A percentile compares a stretch with the other conserved stretches of the same genome.
Conservation (phyloP, 1,140 invertebrate species). For the Camponotus floridanus region DNA sequence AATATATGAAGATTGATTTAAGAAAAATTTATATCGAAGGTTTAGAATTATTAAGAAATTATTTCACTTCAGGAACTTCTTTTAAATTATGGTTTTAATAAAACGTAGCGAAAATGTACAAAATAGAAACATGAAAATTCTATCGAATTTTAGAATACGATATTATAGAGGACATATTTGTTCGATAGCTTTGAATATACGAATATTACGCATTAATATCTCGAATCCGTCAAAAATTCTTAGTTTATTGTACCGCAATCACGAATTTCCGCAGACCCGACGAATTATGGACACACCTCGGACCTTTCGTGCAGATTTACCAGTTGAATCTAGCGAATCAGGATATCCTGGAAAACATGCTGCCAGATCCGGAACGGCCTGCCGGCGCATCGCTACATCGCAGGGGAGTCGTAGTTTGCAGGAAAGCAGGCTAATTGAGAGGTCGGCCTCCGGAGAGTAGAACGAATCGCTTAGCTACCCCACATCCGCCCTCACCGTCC, state of each 20-base stretch:
- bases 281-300: constrained; percentile 21
- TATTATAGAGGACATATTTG: neutral
- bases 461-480: constrained; percentile 73
- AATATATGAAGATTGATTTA: neutral
- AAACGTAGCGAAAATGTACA: too few species aligned
- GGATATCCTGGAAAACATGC: constrained; percentile 51
- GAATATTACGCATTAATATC: neutral
- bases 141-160: neutral
- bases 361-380: constrained; percentile 5
- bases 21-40: too few species aligned
- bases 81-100: too few species aligned
- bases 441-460: constrained; percentile 68
- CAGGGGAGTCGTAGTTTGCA: constrained; percentile 63
- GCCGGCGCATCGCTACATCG: constrained; percentile 61
- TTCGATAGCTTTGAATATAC: neutral
- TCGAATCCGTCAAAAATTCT: constrained; percentile 20
- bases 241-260: constrained; percentile 36
- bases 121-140: too few species aligned
- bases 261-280: constrained; percentile 30
- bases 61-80: too few species aligned
- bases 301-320: constrained; percentile 45
- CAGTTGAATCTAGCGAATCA: constrained; percentile 59
- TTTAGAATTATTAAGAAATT: too few species aligned
- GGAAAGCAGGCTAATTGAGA: constrained; percentile 74
- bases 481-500: constrained; percentile 43